Conservation (phyloP, 2,113 vertebrate species). For the Tinamus guttatus region DNA sequence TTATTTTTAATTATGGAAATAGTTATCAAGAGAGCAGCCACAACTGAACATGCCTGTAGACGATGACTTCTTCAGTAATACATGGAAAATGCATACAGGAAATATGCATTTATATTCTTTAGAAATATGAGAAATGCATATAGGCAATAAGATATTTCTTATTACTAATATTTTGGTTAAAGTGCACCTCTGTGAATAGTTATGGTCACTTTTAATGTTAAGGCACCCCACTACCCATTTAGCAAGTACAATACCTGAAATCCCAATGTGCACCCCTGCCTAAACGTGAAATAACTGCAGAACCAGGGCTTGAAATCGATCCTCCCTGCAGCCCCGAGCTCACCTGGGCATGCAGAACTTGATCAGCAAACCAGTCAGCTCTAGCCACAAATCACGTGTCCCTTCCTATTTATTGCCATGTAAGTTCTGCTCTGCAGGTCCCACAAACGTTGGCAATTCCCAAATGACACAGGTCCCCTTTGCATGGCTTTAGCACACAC, state of each 20-base stretch:
- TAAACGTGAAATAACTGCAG: background rate
- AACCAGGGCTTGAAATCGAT: background rate
- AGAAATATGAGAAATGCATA: background rate
- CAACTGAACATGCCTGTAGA: constrained; percentile 35
- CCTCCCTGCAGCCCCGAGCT: accelerated
- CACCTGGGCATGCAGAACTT: background rate
- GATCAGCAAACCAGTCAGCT: background rate
- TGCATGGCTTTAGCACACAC: background rate
- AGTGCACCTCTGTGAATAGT: background rate
- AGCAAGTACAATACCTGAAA: background rate
- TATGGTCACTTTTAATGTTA: background rate
- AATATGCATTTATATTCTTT: too few relatives aligned
- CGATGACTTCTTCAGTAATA: constrained; percentile 28
- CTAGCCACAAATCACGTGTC: background rate
- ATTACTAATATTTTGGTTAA: background rate
- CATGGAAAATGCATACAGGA: background rate
- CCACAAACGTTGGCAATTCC: background rate
- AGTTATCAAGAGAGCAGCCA: constrained; percentile 21
- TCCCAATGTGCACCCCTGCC: background rate
- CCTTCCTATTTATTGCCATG: background rate
- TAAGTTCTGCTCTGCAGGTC: background rate
- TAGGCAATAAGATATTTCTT: constrained; percentile 20
- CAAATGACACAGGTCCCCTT: background rate
- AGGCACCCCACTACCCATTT: background rate
- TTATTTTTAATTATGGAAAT: constrained; percentile 54